Conservation (phyloP, 2,888 invertebrate genomes). For the Eupithecia subumbrata region DNA sequence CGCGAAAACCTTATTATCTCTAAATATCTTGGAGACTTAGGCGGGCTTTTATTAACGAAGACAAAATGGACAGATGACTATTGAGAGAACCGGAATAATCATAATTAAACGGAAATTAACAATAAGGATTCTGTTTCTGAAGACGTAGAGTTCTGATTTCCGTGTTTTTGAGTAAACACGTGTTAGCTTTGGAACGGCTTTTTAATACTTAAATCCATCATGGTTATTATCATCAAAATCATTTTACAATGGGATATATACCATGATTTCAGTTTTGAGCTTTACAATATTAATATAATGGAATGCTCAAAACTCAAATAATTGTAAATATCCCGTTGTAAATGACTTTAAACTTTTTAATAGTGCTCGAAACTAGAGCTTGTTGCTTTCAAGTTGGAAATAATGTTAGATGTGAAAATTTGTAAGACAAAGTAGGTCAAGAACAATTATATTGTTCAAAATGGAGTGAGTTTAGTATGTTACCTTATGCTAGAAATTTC, state of each 20-base stretch:
- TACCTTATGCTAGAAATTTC: background rate
- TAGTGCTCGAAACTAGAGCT: background rate
- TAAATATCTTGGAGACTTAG: constrained; percentile 56
- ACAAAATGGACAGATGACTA: constrained; percentile 53
- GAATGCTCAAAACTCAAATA: too few species aligned
- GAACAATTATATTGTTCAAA: background rate
- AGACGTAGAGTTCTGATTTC: background rate
- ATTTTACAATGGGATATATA: too few species aligned
- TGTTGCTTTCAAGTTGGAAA: background rate
- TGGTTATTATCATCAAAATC: too few species aligned
- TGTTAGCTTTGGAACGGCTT: background rate
- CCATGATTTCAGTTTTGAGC: too few species aligned
- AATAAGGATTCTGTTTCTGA: background rate
- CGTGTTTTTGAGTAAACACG: background rate
- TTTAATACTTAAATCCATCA: too few species aligned
- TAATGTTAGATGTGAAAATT: background rate
- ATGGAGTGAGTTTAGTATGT: background rate
- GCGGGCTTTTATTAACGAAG: constrained; percentile 55
- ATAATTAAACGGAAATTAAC: constrained; percentile 41
- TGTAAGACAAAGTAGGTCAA: background rate
- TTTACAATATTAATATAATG: too few species aligned
- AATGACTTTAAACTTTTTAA: background rate
- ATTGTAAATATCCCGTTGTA: too few species aligned
- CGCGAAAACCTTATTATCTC: constrained; percentile 64
- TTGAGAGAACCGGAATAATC: constrained; percentile 43